Evolutionary conservation across 2,888 invertebrate genomes (phyloP).

Genomic region (Apocheima hispidaria): DNA sequence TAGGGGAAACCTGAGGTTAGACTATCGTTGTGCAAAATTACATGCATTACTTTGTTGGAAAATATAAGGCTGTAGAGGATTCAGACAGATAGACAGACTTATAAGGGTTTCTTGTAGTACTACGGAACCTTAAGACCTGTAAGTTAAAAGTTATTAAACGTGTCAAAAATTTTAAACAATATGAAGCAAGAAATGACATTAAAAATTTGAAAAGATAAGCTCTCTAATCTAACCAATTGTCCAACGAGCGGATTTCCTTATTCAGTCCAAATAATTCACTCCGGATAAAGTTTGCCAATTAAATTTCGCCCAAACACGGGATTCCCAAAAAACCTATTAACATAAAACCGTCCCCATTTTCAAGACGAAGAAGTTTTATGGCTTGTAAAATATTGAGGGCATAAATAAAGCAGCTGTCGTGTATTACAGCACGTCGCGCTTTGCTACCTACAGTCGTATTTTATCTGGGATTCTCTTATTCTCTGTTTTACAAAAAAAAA

Average conservation of each 20-base stretch:
- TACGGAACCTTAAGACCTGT: too few relatives aligned
- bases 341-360: constrained; percentile 81
- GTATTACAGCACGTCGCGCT: constrained; percentile 80
- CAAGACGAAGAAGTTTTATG: constrained; percentile 80
- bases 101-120: too few relatives aligned
- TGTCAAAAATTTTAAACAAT: background rate
- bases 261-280: constrained; percentile 46
- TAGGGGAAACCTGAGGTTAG: too few relatives aligned
- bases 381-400: constrained; percentile 84
- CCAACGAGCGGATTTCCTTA: constrained; percentile 18
- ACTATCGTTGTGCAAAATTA: too few relatives aligned
- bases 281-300: constrained; percentile 45
- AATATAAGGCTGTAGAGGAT: too few relatives aligned
- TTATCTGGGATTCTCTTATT: constrained; percentile 80
- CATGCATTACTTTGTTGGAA: too few relatives aligned
- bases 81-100: too few relatives aligned
- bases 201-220: background rate
- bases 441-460: constrained; percentile 75
- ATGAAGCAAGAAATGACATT: background rate
- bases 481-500: constrained; percentile 75
- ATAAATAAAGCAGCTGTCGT: constrained; percentile 82
- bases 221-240: constrained; percentile 30
- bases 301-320: constrained; percentile 51
- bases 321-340: constrained; percentile 73
- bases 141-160: too few relatives aligned